Evolutionary conservation across 2,113 vertebrate species (phyloP).

Genomic region (Ploceus nigricollis): DNA sequence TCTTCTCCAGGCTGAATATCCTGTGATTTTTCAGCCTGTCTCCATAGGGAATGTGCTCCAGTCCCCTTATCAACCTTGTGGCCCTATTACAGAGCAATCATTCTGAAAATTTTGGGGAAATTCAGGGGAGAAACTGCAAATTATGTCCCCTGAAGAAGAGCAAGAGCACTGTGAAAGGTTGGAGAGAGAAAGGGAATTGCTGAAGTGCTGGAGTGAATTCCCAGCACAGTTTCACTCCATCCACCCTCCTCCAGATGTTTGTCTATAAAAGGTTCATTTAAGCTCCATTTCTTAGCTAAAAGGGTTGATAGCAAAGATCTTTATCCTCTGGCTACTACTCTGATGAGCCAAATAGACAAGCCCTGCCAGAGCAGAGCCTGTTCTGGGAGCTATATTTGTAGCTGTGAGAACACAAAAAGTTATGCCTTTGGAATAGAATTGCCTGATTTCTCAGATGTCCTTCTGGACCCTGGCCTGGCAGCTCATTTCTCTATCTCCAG

Average conservation of each 20-base stretch:
- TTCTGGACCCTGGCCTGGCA: conserved; percentile 19
- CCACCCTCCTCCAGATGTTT: conserved; percentile 5
- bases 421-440: conserved; percentile 41
- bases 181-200: background rate
- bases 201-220: background rate
- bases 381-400: conserved; percentile 52
- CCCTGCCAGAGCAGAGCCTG: conserved; percentile 32
- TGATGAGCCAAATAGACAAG: background rate
- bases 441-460: conserved; percentile 53
- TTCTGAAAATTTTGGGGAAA: background rate
- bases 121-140: background rate
- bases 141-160: background rate
- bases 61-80: background rate
- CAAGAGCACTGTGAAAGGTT: background rate
- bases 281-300: conserved; percentile 33
- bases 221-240: background rate
- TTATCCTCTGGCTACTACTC: conserved; percentile 33
- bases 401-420: conserved; percentile 56
- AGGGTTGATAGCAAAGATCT: conserved; percentile 30
- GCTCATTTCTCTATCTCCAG: background rate
- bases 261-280: conserved; percentile 34
- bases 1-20: background rate
- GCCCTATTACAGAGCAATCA: background rate
- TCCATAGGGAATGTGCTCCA: background rate
- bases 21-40: background rate